Conservation (phyloP, 1,140 invertebrate genomes). For the Uloborus diversus region DNA sequence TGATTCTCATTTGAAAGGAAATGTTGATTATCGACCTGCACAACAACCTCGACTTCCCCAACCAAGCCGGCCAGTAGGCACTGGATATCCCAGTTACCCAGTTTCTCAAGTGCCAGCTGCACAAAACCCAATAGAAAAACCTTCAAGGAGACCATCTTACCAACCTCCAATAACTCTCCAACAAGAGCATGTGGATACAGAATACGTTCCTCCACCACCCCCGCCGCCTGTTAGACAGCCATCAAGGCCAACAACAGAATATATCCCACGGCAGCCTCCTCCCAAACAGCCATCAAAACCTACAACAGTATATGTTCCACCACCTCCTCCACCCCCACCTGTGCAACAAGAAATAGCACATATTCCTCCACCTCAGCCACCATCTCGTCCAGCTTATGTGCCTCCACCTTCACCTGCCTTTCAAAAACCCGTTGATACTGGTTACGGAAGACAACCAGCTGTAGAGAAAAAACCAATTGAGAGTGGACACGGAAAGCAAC, state of each 20-base stretch:
- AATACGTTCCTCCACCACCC: constrained; percentile 35
- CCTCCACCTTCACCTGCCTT: background rate
- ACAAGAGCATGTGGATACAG: constrained; percentile 44
- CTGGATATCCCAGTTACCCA: constrained; percentile 38
- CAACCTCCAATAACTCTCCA: constrained; percentile 33
- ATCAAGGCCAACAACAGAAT: background rate
- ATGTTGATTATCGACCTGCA: background rate
- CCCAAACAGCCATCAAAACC: constrained; percentile 1
- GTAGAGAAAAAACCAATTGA: constrained; percentile 21
- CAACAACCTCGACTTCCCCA: constrained; percentile 7
- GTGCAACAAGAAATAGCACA: constrained; percentile 7
- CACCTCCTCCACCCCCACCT: background rate
- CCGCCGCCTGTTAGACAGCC: constrained; percentile 5
- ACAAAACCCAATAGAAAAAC: constrained; percentile 16
- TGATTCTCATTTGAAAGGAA: constrained; percentile 42
- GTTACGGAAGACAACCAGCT: too few species aligned
- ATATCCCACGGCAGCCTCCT: background rate
- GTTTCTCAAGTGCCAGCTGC: background rate
- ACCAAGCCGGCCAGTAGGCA: constrained; percentile 37
- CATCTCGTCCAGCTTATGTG: background rate
- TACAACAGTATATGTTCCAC: background rate
- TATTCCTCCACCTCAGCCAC: background rate
- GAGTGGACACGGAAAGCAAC: constrained; percentile 26
- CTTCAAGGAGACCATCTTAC: constrained; percentile 5
- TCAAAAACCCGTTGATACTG: constrained; percentile 10